These are phyloP conservation scores for Aphodius granarius DNA, from an alignment of 2,888 invertebrate genomes.

Conservation along the genomic window DNA sequence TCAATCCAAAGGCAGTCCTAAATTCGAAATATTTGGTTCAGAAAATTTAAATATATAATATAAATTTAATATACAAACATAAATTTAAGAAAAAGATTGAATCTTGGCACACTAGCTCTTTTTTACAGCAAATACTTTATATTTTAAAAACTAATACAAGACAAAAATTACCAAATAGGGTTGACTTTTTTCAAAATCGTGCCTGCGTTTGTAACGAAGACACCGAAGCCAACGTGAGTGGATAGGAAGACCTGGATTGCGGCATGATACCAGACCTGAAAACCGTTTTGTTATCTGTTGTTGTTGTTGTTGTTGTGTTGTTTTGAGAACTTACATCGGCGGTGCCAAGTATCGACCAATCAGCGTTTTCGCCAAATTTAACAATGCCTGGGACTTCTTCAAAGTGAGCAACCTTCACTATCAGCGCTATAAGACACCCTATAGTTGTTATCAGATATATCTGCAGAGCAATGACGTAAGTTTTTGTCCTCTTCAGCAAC, in stretches of 20 bases:
- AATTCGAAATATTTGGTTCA: constrained; percentile 44
- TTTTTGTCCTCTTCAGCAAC: constrained; percentile 47
- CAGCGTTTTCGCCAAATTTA: constrained; percentile 40
- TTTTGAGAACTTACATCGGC: constrained; percentile 43
- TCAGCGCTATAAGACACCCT: constrained; percentile 46
- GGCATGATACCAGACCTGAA: constrained; percentile 65
- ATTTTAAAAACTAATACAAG: background rate
- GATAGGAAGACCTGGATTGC: constrained; percentile 66
- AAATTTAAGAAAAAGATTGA: no score
- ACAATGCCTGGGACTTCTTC: constrained; percentile 42
- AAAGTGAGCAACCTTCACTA: constrained; percentile 44
- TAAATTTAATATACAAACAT: no score
- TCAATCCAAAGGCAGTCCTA: constrained; percentile 64
- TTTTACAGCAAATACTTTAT: background rate
- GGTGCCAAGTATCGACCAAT: constrained; percentile 46
- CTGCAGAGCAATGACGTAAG: constrained; percentile 47
- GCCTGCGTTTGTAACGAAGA: constrained; percentile 65
- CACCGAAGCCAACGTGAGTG: constrained; percentile 65
- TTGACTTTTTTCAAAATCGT: constrained; percentile 65
- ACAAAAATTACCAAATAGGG: constrained; percentile 62
- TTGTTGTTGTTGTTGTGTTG: background rate
- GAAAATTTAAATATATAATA: background rate
- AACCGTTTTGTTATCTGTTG: constrained; percentile 26
- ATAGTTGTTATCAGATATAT: constrained; percentile 46
- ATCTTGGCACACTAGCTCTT: background rate